Conservation (phyloP, 1,140 invertebrate genomes). For the Subanguina moxae region DNA sequence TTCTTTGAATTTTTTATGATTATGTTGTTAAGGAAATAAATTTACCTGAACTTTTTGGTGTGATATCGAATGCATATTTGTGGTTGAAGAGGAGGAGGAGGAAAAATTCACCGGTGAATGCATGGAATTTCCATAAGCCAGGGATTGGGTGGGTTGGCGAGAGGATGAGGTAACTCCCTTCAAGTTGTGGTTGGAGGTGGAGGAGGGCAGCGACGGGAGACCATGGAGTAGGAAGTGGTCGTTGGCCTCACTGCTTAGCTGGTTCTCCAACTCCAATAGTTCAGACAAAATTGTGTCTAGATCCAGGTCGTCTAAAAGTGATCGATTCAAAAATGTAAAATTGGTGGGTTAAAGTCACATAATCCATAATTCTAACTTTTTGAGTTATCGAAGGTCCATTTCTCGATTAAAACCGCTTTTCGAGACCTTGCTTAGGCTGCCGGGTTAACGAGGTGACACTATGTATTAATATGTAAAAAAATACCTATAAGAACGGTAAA, state of each 20-base stretch:
- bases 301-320: conserved; percentile 40
- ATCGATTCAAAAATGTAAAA: no score
- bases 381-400: no score
- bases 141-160: background rate
- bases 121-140: background rate
- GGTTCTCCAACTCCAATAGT: conserved; percentile 43
- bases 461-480: no score
- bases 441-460: no score
- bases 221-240: conserved; percentile 40
- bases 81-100: background rate
- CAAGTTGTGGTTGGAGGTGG: conserved; percentile 4
- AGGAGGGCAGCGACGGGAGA: conserved; percentile 27
- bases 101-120: background rate
- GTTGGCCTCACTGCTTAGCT: conserved; percentile 36
- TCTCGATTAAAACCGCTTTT: no score
- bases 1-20: no score
- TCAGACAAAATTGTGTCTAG: conserved; percentile 41
- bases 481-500: no score
- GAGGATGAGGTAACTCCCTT: background rate
- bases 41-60: background rate
- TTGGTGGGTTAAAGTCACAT: no score
- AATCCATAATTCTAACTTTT: no score
- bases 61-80: no score
- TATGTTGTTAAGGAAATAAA: background rate
- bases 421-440: no score